Percentiles rank a stretch among this genome's conserved stretches.
Evolutionary conservation across 2,113 vertebrate species (phyloP).

Genomic region (Symphodus melops): DNA sequence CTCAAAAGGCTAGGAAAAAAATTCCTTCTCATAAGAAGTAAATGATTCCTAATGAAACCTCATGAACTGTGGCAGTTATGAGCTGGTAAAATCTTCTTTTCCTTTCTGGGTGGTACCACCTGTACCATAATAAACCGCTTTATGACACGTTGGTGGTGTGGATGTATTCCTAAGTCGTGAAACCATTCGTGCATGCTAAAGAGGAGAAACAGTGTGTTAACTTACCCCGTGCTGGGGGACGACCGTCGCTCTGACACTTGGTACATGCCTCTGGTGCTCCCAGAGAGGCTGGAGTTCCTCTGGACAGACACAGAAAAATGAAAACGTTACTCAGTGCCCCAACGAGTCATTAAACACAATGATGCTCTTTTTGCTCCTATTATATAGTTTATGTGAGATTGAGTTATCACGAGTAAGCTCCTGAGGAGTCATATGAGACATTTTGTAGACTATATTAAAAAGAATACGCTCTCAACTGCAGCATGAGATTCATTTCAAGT

Average conservation of each 20-base stretch:
- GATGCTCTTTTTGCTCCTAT: background rate
- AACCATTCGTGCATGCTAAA: background rate
- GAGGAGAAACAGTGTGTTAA: background rate
- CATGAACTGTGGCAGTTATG: background rate
- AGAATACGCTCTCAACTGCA: background rate
- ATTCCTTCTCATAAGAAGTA: background rate
- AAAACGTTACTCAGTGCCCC: background rate
- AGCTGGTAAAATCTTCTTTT: background rate
- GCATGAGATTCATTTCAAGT: background rate
- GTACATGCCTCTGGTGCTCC: conserved; percentile 84
- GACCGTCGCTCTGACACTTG: conserved; percentile 84
- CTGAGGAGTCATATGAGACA: background rate
- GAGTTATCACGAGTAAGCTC: background rate
- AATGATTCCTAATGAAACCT: background rate
- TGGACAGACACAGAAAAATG: conserved; percentile 47
- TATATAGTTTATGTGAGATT: background rate
- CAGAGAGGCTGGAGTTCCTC: conserved; percentile 85
- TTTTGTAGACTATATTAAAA: background rate
- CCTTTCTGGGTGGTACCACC: background rate
- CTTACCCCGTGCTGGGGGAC: conserved; percentile 85
- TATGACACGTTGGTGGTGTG: background rate
- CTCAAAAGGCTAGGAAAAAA: background rate
- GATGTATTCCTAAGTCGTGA: conserved; percentile 1
- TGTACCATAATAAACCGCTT: conserved; percentile 16
- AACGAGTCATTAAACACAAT: background rate